Evolutionary conservation across 2,797 vertebrate species (phyloP), one percentile per base, ranked within the genome.

Genomic region (Premnoplex brunnescens): DNA sequence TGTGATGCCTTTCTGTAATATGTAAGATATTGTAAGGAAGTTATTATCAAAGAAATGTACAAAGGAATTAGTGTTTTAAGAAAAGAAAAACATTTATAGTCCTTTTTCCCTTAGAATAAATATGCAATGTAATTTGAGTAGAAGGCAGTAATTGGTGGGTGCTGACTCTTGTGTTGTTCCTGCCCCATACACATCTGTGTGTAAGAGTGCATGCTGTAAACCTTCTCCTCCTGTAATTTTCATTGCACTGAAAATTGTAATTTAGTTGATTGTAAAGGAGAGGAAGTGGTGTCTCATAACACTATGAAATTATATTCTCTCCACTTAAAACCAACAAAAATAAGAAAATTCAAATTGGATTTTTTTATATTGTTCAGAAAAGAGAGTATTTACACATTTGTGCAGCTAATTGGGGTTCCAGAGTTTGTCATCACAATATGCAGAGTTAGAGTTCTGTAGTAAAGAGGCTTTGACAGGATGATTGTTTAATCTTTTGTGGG

Each of bases 101-200:
- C 37, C 82, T 94, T 96, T 88, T 62, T 52, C 23, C 52, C 72
- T 81, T 90, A 34, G 81, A 71, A n/a, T 77, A 96, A 94, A 84
- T 59, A 83, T 79, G 37, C 77, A 73, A 85, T 91, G 88, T 93
- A 67, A 95, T 74, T 91, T 93, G 75, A 94, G 67, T 73, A 92
- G 93, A 95, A 94, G 90, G 75, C 76, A 88, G 66, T 96, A 97
- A 97, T 95, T 96, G 92, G 68, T 89, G 84, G 86, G 90, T 97
- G 74, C 77, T 94, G 86, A 79, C 52, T 85, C 89, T 84, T 92
- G 67, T 91, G 92, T 94, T 92, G 77, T 93, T 96, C 77, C 60
- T 89, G 75, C 67, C 92, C 27, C 24, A 16, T 51, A 79, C 79
- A 54, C 64, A 44, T 88, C 55, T 52, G 14, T 56, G 86, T 91